A percentile compares a stretch with the other conserved stretches of the same genome.
phyloP scores from a whole-genome alignment of 2,888 invertebrate genomes.

The Glyphotaelius pellucidus region DNA sequence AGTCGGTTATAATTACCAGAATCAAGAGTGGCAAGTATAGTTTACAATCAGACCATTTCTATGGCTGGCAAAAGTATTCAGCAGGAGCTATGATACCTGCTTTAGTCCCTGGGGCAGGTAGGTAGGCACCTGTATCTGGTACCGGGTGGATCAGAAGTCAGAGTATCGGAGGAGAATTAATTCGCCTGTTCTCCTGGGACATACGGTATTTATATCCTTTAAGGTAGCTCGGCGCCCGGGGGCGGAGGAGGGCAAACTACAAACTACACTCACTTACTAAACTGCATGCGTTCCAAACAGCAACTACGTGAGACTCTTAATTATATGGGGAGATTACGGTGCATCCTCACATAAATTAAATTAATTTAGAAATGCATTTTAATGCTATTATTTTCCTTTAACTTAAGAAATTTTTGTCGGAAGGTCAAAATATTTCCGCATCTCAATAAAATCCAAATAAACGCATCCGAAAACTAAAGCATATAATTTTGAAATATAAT shows the following conservation, averaged over 20 bases:
- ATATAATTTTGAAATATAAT: too few species aligned
- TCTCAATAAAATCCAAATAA: too few species aligned
- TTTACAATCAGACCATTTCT: neutral
- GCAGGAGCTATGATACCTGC: neutral
- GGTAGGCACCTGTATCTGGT: constrained; percentile 4
- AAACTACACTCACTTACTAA: neutral
- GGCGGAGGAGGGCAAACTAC: neutral
- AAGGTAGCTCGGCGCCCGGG: neutral
- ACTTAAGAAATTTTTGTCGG: too few species aligned
- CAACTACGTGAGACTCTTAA: neutral
- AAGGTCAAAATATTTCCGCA: too few species aligned
- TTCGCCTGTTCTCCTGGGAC: constrained; percentile 24
- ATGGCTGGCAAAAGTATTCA: neutral
- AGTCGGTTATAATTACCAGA: neutral
- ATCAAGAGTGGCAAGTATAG: neutral
- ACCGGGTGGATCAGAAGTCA: constrained; percentile 17
- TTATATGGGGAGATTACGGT: neutral
- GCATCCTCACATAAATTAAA: neutral
- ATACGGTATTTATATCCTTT: constrained; percentile 39
- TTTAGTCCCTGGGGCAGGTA: neutral
- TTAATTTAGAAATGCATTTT: neutral
- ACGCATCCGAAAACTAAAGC: too few species aligned
- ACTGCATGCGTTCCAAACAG: neutral
- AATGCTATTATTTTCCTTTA: too few species aligned
- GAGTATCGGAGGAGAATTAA: constrained; percentile 41